These are phyloP conservation scores for Meta bourneti DNA, from an alignment of 2,888 invertebrate genomes.

Conservation along the genomic window DNA sequence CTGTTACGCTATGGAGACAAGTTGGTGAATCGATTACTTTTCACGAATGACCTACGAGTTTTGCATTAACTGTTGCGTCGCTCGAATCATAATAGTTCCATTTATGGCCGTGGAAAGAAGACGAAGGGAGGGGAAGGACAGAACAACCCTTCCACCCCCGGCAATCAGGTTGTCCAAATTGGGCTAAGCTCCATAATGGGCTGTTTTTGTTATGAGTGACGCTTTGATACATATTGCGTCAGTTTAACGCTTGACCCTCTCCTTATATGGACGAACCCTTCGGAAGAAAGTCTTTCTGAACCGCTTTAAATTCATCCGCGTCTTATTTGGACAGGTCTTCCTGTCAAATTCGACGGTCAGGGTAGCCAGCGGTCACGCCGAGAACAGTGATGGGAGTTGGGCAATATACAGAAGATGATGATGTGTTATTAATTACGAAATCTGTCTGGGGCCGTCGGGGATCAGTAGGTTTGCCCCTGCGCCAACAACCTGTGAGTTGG, in stretches of 20 bases:
- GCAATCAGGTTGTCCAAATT: constrained; percentile 26
- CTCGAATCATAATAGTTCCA: constrained; percentile 20
- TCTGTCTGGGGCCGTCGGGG: no score
- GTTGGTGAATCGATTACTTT: not conserved
- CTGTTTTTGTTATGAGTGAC: no score
- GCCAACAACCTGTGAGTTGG: no score
- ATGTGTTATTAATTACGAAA: no score
- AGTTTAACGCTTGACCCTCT: constrained; percentile 7
- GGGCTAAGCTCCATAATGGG: not conserved
- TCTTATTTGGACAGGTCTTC: constrained; percentile 27
- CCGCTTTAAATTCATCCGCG: constrained; percentile 2
- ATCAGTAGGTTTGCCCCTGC: no score
- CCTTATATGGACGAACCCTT: constrained; percentile 38
- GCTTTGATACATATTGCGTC: no score
- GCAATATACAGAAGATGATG: no score
- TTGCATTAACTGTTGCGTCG: no score
- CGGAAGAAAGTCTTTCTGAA: not conserved
- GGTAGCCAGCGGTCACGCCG: no score
- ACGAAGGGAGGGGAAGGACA: not conserved
- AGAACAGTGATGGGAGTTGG: no score
- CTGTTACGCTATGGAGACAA: not conserved
- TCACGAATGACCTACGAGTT: constrained; percentile 3
- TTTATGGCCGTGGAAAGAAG: constrained; percentile 14
- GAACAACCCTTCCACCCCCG: constrained; percentile 47
- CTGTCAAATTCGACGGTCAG: no score